Evolutionary conservation across 2,113 vertebrate genomes (phyloP).

Genomic region (Pungitius pungitius): DNA sequence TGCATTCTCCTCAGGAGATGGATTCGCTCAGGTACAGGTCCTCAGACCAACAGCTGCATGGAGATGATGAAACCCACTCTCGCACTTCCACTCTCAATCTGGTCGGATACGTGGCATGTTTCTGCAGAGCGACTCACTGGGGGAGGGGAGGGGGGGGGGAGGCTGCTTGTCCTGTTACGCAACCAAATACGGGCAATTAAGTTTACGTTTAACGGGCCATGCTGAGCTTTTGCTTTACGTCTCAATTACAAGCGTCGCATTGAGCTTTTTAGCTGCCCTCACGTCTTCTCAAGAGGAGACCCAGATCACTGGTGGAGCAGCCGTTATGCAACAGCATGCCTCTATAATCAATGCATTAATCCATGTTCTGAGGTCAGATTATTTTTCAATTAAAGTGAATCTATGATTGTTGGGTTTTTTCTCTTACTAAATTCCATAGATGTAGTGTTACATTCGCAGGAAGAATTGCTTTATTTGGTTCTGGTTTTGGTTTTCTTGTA

Average conservation of each 20-base stretch:
- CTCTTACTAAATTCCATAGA: too few species aligned
- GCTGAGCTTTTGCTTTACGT: slow-evolving; percentile 66
- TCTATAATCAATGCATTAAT: slow-evolving; percentile 6
- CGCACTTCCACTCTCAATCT: too few species aligned
- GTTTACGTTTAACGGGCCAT: slow-evolving; percentile 36
- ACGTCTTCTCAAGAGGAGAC: background rate
- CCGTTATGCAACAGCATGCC: background rate
- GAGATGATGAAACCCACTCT: background rate
- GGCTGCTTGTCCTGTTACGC: slow-evolving; percentile 25
- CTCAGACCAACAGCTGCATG: slow-evolving; percentile 21
- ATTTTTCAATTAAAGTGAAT: background rate
- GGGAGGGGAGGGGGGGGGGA: slow-evolving; percentile 18
- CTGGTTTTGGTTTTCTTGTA: too few species aligned
- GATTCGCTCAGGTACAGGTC: slow-evolving; percentile 7
- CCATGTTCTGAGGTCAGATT: background rate
- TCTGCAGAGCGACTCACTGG: slow-evolving; percentile 22
- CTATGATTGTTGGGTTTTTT: too few species aligned
- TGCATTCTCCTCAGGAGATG: slow-evolving; percentile 10
- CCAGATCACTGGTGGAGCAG: background rate
- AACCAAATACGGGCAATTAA: slow-evolving; percentile 60
- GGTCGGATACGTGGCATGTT: slow-evolving; percentile 18
- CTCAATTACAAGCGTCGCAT: slow-evolving; percentile 47
- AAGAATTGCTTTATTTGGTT: too few species aligned
- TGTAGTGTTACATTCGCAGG: too few species aligned
- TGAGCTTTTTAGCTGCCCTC: slow-evolving; percentile 18